Conservation (phyloP, 1,140 invertebrate species). For the Pectinophora gossypiella region DNA sequence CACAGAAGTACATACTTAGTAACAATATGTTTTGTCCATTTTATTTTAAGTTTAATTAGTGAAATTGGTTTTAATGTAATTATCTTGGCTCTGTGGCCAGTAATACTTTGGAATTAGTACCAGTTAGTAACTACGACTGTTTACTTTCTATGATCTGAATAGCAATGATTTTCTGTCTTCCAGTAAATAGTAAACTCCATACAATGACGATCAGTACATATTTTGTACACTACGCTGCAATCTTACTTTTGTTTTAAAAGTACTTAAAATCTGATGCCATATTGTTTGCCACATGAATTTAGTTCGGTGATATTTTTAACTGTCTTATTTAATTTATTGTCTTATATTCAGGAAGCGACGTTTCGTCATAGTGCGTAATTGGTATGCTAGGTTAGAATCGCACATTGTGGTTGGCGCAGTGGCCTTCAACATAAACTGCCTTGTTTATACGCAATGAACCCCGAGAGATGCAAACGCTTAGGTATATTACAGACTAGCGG, state of each 20-base stretch:
- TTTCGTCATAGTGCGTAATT: slow-evolving; percentile 37
- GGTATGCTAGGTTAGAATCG: slow-evolving; percentile 63
- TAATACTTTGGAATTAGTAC: slow-evolving; percentile 48
- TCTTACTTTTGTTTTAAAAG: slow-evolving; percentile 50
- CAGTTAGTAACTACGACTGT: slow-evolving; percentile 39
- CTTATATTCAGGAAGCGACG: slow-evolving; percentile 5
- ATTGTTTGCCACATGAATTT: slow-evolving; percentile 72
- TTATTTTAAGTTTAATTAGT: slow-evolving; percentile 57
- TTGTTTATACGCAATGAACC: slow-evolving; percentile 57
- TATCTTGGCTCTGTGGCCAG: slow-evolving; percentile 54
- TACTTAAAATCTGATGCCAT: slow-evolving; percentile 75
- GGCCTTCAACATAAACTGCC: slow-evolving; percentile 61
- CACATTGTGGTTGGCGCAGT: slow-evolving; percentile 65
- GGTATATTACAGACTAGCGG: background rate
- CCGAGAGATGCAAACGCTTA: slow-evolving; percentile 24
- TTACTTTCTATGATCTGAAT: slow-evolving; percentile 63
- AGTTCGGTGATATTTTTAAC: slow-evolving; percentile 66
- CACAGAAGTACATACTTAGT: slow-evolving; percentile 62
- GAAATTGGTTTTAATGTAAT: slow-evolving; percentile 58
- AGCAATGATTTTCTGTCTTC: slow-evolving; percentile 72
- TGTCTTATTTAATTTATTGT: slow-evolving; percentile 63
- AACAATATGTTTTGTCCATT: slow-evolving; percentile 58
- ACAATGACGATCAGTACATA: slow-evolving; percentile 20
- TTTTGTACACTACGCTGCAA: slow-evolving; percentile 19
- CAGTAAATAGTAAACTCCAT: slow-evolving; percentile 48